A percentile compares a stretch with the other conserved stretches of the same genome.
Evolutionary conservation across 2,888 invertebrate genomes (phyloP).

Genomic region (Synanthedon vespiformis): DNA sequence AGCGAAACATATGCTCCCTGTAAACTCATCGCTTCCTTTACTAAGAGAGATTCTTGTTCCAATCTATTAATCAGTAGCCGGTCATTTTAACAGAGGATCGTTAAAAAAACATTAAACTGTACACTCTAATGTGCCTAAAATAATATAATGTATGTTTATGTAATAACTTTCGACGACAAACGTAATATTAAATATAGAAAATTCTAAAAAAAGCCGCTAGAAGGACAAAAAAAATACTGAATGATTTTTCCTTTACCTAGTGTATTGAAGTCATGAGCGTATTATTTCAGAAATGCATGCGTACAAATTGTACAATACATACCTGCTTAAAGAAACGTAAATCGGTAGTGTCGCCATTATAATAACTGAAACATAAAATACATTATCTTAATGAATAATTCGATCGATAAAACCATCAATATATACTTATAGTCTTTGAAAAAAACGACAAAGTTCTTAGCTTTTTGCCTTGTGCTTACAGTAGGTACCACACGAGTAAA

Average conservation of each 20-base stretch:
- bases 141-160: not conserved
- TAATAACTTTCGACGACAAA: too few species aligned
- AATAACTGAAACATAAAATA: not conserved
- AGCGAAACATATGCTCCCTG: conserved; percentile 18
- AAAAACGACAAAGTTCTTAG: too few species aligned
- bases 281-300: not conserved
- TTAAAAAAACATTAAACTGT: conserved; percentile 21
- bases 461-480: too few species aligned
- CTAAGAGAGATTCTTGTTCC: conserved; percentile 10
- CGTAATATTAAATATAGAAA: too few species aligned
- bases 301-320: conserved; percentile 6
- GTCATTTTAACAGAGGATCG: conserved; percentile 9
- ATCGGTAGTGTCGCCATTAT: conserved; percentile 57
- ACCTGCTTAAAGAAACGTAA: conserved; percentile 57
- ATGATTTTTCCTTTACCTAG: too few species aligned
- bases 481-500: too few species aligned
- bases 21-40: conserved; percentile 16
- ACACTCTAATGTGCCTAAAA: not conserved
- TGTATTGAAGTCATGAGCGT: too few species aligned
- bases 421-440: too few species aligned
- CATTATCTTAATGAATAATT: too few species aligned
- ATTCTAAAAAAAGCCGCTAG: too few species aligned
- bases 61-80: conserved; percentile 3
- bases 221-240: too few species aligned
- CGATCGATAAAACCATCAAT: too few species aligned